Conservation (phyloP, 2,888 invertebrate species). For the Trachelus troglodyta region DNA sequence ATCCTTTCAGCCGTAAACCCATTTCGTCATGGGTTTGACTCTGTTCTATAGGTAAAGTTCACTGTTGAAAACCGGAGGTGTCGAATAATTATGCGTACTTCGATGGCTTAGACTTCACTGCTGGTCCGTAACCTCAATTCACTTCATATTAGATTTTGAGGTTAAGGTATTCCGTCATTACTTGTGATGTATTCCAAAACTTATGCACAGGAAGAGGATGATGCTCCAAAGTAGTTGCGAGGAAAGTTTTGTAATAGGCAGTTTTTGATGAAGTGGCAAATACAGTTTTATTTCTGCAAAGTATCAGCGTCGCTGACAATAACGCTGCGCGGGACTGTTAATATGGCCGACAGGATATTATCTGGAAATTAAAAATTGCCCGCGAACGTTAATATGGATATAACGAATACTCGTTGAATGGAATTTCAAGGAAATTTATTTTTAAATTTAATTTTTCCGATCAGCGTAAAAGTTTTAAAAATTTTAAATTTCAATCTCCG, state of each 20-base stretch:
- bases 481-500: too few species aligned
- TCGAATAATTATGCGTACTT: background rate
- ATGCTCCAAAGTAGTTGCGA: background rate
- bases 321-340: background rate
- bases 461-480: too few species aligned
- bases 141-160: background rate
- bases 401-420: background rate
- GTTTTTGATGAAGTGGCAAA: background rate
- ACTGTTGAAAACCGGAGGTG: background rate
- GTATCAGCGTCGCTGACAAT: background rate
- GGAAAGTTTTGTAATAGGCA: background rate
- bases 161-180: background rate
- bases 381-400: background rate
- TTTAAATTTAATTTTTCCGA: background rate
- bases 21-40: slow-evolving; percentile 27
- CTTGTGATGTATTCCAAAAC: background rate
- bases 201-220: background rate
- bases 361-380: background rate
- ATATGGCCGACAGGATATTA: background rate
- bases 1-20: slow-evolving; percentile 47
- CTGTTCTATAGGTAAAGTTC: background rate
- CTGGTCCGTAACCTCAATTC: background rate
- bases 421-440: background rate
- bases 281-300: background rate
- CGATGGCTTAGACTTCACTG: background rate